Evolutionary conservation across 2,888 invertebrate genomes (phyloP), one percentile per base, ranked within the genome.

Genomic region (Syrphus vitripennis): DNA sequence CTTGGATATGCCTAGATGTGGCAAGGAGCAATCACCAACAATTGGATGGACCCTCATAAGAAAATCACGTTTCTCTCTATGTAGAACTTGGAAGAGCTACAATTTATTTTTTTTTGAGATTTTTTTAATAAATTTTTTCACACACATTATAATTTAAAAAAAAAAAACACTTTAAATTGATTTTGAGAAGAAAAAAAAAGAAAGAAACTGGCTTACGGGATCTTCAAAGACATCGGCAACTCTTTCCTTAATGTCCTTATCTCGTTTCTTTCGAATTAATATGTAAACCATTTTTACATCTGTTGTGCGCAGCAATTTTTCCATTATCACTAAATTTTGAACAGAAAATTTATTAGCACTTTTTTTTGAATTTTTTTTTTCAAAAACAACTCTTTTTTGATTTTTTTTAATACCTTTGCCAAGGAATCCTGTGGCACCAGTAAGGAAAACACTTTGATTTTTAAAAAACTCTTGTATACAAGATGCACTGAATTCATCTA

Each of bases 181-280:
- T 42, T 10, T 29, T 65, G n/a, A 21, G 29, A 29, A 71, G 19
- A 50, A 55, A 65, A 48, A 40, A 55, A 31, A 48, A 40, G 6
- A 37, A 24, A 21, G 5, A 16, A 42, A 24, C 55, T 88, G n/a
- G n/a, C 90, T 94, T 90, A 95, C 95, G 26, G 94, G 93, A 88
- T 96, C 95, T 14, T 95, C 94, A 87, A 96, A 95, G 16, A 96
- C 93, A 88, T 95, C 94, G 12, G 95, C 95, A 63, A 96, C 91
- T 75, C 96, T 93, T 0, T 95, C 94, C 88, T 94, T 94, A 50
- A 95, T 93, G 88, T 95, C 94, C 90, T 95, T 95, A 0, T 93
- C 95, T 91, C 94, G 94, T 90, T 95, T 95, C 34, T 92, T 90
- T 61, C 95, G 91, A 21, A 95, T 92, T 48, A 95, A 90, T 29